Evolutionary conservation across 2,113 vertebrate species (phyloP), one percentile per base, ranked within the genome.

Genomic region (Paracanthobrama guichenoti): DNA sequence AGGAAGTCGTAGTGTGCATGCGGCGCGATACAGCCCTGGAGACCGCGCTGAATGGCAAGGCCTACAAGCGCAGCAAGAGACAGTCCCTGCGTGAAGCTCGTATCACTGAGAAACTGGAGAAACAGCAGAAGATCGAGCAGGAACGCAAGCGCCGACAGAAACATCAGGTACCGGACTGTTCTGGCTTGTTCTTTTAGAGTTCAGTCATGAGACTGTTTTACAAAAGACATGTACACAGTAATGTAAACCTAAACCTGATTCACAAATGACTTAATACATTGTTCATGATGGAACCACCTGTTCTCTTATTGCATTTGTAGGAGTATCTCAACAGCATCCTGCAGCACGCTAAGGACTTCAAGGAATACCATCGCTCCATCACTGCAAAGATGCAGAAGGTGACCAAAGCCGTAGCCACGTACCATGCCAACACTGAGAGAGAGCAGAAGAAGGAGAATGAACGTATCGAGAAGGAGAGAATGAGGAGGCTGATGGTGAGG

Each of bases 281-380:
- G 24, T 42, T 42, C 0, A 8, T 39, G 31, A 69, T 0, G 0
- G 62, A 64, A 31, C 28, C 18, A 2, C 22, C 50, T 48, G 79
- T 10, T 90, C 11, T 55, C 0, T 69, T n/a, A 1, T 55, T 87
- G 20, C 22, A 1, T 24, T 50, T 62, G 35, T 20, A 99, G 98
- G 98, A 99, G 93, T 99, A 99, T 96, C 97, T 99, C 94, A 99
- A 98, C 82, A 99, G 98, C 94, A 99, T 99, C 83, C 95, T 99
- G 62, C 97, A 99, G 90, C 98, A 99, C 0, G 98, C 98, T 75
- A 99, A 99, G 91, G 98, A 99, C 85, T 99, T 99, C 89, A 99
- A 98, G 89, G 98, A 99, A 35, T 99, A 97, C 88, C 98, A 99
- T 81, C 95, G 97, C 57, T 98, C 97, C 0, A 97, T 99, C 89